These are phyloP conservation scores for Agapornis roseicollis DNA, from an alignment of 2,113 vertebrate species.

Conservation along the genomic window DNA sequence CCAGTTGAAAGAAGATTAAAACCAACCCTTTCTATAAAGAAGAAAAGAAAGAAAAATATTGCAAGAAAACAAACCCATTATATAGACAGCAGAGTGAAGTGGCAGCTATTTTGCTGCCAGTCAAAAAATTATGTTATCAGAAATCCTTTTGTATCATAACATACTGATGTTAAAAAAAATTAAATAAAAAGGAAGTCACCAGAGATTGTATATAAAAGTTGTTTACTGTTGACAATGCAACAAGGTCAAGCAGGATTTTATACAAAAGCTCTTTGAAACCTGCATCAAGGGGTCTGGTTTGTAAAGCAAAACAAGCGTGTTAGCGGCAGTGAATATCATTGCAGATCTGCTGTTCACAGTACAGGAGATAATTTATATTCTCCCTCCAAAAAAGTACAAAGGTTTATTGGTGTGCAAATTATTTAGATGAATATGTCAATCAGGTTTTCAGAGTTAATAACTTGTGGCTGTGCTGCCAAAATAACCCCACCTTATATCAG, in stretches of 20 bases:
- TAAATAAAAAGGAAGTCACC: not conserved
- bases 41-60: not conserved
- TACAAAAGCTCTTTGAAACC: conserved; percentile 3
- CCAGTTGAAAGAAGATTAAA: conserved; percentile 47
- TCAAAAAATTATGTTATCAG: conserved; percentile 39
- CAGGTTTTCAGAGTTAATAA: not conserved
- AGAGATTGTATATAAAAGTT: conserved; percentile 19
- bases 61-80: conserved; percentile 3
- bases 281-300: not conserved
- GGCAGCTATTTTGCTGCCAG: conserved; percentile 31
- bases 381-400: not conserved
- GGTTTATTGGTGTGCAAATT: not conserved
- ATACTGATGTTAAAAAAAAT: not conserved
- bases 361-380: not conserved
- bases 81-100: not conserved
- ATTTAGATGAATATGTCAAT: not conserved
- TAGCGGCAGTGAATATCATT: not conserved
- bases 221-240: conserved; percentile 39
- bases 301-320: not conserved
- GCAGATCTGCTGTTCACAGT: not conserved
- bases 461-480: not conserved
- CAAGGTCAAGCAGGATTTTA: conserved; percentile 38
- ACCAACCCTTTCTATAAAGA: not conserved
- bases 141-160: conserved; percentile 32
- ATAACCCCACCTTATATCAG: not conserved